Conservation (phyloP, 2,113 vertebrate genomes). For the Hemiscyllium ocellatum region DNA sequence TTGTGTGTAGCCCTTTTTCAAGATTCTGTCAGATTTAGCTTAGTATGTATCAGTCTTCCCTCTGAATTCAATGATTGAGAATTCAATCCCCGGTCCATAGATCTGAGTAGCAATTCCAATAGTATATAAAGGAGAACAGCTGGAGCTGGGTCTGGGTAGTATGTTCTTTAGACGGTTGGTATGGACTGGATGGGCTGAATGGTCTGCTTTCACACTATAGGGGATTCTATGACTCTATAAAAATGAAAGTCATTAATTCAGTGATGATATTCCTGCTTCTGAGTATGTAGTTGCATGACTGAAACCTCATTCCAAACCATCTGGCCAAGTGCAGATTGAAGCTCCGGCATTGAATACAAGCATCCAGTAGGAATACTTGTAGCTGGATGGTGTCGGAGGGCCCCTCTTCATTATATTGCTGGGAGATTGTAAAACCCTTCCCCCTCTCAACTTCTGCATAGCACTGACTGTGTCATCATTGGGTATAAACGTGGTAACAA, state of each 20-base stretch:
- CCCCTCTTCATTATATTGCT: not conserved
- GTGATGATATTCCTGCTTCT: not conserved
- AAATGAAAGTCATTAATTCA: not conserved
- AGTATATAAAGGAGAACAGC: not conserved
- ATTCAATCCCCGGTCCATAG: not conserved
- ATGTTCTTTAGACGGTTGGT: too few species aligned
- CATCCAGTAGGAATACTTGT: not conserved
- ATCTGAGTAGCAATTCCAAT: not conserved
- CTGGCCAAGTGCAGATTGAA: not conserved
- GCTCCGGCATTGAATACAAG: not conserved
- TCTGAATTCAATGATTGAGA: not conserved
- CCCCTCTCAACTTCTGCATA: not conserved
- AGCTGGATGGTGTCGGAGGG: not conserved
- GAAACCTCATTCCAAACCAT: not conserved
- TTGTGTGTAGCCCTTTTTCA: too few species aligned
- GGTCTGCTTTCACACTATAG: too few species aligned
- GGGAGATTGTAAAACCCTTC: not conserved
- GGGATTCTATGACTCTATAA: not conserved
- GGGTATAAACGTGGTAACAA: not conserved
- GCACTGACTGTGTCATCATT: not conserved
- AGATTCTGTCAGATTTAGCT: not conserved
- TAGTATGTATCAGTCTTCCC: not conserved
- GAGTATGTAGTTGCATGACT: not conserved
- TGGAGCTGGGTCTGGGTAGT: too few species aligned
- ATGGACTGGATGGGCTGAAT: too few species aligned